Evolutionary conservation across 2,797 vertebrate species (phyloP), one percentile per base, ranked within the genome.

Genomic region (Platyrinchus mystaceus): DNA sequence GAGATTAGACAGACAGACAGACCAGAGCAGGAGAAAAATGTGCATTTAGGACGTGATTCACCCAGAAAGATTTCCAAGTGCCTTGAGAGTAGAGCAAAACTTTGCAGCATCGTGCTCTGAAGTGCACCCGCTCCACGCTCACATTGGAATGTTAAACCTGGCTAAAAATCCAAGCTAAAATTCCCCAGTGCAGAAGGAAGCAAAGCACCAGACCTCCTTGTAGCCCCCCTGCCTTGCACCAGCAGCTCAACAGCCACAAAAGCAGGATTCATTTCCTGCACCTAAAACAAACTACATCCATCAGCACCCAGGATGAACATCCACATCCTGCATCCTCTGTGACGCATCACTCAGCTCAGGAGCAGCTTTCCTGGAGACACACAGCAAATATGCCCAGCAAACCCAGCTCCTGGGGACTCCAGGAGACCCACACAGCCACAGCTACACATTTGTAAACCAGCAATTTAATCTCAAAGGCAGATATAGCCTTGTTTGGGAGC

Each of bases 1-100:
- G 82, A 90, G 82, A 96, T 97, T 88, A 96, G 79, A 90, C 94
- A 93, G 82, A 84, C 81, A 44, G 82, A 84, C 91, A 22, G 69
- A 75, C 77, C 63, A 28, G 73, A 91, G 69, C 69, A 56, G 75
- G 52, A 96, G 94, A 87, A 95, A 95, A 95, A 94, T 81, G 92
- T 62, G 66, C 62, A 63, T 88, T 90, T 91, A 63, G 71, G 88
- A 80, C 0, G 2, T 84, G 83, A 92, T 88, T 94, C 84, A 93
- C 93, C 89, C 70, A 59, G 30, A 69, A 88, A 84, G 76, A 69
- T 93, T 91, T 92, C 36, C 76, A 69, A 92, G 88, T 28, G 82
- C 92, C 93, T 84, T 21, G 62, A 1, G 30, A 87, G 68, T 10
- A 47, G 59, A 76, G 66, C 17, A 81, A 68, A 95, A 89, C 89